Conservation (phyloP, 2,113 vertebrate genomes). For the Agelaius phoeniceus region DNA sequence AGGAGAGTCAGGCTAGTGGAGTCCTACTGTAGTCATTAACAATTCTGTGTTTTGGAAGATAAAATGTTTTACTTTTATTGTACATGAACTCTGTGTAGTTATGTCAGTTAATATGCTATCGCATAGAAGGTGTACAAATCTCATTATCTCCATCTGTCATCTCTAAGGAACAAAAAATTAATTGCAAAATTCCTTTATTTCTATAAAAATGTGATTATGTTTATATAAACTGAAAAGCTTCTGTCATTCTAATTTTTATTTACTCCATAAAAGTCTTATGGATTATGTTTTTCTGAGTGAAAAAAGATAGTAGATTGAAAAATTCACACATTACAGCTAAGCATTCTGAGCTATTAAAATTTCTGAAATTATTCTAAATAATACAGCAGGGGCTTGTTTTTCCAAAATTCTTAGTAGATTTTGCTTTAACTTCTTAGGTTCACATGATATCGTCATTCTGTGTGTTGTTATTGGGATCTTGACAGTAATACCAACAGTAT, state of each 20-base stretch:
- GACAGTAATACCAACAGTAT: neutral
- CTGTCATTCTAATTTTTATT: neutral
- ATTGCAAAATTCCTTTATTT: neutral
- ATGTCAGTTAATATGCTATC: neutral
- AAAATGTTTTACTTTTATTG: neutral
- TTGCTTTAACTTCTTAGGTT: constrained; percentile 14
- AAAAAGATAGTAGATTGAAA: neutral
- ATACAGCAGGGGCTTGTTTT: neutral
- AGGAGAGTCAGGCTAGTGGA: neutral
- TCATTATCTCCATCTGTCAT: neutral
- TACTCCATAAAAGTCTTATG: neutral
- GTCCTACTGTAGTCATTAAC: neutral
- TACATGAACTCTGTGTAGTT: neutral
- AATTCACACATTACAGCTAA: neutral
- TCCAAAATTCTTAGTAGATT: neutral
- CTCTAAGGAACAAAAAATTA: neutral
- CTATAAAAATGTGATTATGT: neutral
- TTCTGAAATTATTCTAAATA: neutral
- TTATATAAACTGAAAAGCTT: neutral
- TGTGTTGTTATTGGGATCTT: neutral
- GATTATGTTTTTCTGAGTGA: neutral
- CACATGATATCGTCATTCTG: neutral
- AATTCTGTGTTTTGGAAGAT: neutral
- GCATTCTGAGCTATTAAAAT: neutral
- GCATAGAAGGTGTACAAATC: neutral